These are phyloP conservation scores for Zhengitettix transpicula DNA, from an alignment of 2,888 invertebrate genomes.

Conservation along the genomic window DNA sequence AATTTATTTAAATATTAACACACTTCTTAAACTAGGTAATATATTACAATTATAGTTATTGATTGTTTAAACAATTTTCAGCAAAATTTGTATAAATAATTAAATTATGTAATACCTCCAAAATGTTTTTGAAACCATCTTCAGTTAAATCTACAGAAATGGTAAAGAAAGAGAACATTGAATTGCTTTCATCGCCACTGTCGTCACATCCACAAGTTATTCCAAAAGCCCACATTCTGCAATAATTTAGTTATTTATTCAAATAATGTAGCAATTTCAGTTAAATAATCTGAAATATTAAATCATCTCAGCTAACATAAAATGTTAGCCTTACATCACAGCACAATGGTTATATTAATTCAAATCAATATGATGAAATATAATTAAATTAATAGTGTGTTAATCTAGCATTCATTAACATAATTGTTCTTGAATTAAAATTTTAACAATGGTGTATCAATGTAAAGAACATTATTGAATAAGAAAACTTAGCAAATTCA, in stretches of 20 bases:
- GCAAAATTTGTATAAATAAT: not conserved
- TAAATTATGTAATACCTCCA: constrained; percentile 31
- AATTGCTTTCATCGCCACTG: constrained; percentile 61
- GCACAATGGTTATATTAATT: no score
- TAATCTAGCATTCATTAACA: no score
- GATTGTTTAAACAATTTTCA: not conserved
- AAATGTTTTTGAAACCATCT: constrained; percentile 51
- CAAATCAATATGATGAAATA: no score
- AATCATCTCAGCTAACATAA: not conserved
- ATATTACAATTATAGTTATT: no score
- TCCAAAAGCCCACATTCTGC: constrained; percentile 59
- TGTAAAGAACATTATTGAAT: no score
- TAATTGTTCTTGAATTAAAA: no score
- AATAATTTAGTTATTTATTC: constrained; percentile 12
- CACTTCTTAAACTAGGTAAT: no score
- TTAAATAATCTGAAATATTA: not conserved
- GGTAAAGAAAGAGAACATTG: constrained; percentile 58
- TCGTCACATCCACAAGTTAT: constrained; percentile 50
- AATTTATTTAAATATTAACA: no score
- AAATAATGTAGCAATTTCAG: not conserved
- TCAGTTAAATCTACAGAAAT: constrained; percentile 60
- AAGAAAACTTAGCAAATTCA: no score
- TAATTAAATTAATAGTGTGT: no score
- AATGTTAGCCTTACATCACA: no score
- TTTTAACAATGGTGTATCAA: no score